Conservation (phyloP, 2,797 vertebrate species). For the Merluccius polli region DNA sequence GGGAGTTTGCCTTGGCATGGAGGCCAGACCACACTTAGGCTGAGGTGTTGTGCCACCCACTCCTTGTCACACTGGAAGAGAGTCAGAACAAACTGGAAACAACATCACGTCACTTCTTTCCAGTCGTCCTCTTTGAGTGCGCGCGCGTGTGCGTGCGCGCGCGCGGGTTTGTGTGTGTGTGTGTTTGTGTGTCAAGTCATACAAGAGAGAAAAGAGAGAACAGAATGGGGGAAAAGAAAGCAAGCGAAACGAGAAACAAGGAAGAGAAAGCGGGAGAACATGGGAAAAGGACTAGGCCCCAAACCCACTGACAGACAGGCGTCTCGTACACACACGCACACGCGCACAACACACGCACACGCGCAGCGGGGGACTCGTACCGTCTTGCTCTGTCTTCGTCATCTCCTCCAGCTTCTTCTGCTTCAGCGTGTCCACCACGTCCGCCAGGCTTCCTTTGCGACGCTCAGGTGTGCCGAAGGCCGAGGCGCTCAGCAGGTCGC, state of each 20-base stretch:
- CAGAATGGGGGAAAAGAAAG: slow-evolving; percentile 16
- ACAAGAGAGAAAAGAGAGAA: background rate
- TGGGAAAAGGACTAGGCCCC: slow-evolving; percentile 8
- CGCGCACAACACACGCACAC: slow-evolving; percentile 11
- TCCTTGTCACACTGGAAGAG: slow-evolving; percentile 72
- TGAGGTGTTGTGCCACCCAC: slow-evolving; percentile 70
- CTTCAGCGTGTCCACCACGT: slow-evolving; percentile 98
- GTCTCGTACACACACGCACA: background rate
- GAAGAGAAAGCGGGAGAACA: slow-evolving; percentile 19
- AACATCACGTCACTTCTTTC: slow-evolving; percentile 69
- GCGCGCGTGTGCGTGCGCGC: slow-evolving; percentile 10
- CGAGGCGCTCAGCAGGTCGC: slow-evolving; percentile 92
- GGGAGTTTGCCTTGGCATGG: slow-evolving; percentile 72
- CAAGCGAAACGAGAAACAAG: slow-evolving; percentile 8
- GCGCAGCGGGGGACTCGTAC: slow-evolving; percentile 69
- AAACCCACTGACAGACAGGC: background rate
- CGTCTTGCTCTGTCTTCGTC: slow-evolving; percentile 97
- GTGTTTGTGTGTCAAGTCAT: background rate
- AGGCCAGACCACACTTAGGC: slow-evolving; percentile 68
- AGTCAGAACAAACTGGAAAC: slow-evolving; percentile 79
- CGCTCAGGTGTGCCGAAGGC: slow-evolving; percentile 97
- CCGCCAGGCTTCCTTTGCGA: slow-evolving; percentile 98
- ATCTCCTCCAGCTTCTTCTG: slow-evolving; percentile 99
- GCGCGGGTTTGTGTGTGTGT: slow-evolving; percentile 10
- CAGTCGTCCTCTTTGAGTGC: slow-evolving; percentile 23